Evolutionary conservation across 2,888 invertebrate genomes (phyloP).

Genomic region (Blera fallax): DNA sequence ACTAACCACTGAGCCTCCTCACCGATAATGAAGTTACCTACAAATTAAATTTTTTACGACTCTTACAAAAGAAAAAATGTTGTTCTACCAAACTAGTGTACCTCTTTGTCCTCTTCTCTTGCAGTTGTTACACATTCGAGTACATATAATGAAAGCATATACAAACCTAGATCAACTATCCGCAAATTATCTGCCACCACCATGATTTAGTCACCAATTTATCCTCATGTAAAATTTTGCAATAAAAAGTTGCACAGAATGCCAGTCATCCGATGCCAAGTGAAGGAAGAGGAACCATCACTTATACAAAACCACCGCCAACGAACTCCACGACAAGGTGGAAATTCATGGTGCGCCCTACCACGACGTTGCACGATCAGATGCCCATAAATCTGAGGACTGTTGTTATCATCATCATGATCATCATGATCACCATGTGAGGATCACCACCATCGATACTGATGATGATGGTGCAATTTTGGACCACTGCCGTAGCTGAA

Average conservation of each 20-base stretch:
- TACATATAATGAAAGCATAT: neutral
- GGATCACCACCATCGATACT: constrained; percentile 28
- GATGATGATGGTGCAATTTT: constrained; percentile 67
- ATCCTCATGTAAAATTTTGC: constrained; percentile 20
- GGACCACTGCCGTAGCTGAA: constrained; percentile 56
- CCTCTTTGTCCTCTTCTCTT: too few relatives aligned
- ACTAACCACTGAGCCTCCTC: too few relatives aligned
- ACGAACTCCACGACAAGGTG: constrained; percentile 46
- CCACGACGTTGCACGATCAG: constrained; percentile 69
- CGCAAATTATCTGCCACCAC: neutral
- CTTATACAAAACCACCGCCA: constrained; percentile 52
- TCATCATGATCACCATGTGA: constrained; percentile 1
- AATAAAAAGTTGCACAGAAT: constrained; percentile 33
- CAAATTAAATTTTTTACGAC: too few relatives aligned
- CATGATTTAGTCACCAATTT: neutral
- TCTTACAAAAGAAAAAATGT: too few relatives aligned
- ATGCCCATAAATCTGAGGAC: constrained; percentile 66
- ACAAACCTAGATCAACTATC: neutral
- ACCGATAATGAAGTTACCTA: too few relatives aligned
- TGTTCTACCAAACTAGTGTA: too few relatives aligned
- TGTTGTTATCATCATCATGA: constrained; percentile 69
- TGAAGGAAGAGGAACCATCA: constrained; percentile 60
- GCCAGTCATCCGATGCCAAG: constrained; percentile 28
- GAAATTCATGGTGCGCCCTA: constrained; percentile 56
- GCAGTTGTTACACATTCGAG: too few relatives aligned